phyloP scores from a whole-genome alignment of 2,888 invertebrate genomes.

The Synanthedon vespiformis region DNA sequence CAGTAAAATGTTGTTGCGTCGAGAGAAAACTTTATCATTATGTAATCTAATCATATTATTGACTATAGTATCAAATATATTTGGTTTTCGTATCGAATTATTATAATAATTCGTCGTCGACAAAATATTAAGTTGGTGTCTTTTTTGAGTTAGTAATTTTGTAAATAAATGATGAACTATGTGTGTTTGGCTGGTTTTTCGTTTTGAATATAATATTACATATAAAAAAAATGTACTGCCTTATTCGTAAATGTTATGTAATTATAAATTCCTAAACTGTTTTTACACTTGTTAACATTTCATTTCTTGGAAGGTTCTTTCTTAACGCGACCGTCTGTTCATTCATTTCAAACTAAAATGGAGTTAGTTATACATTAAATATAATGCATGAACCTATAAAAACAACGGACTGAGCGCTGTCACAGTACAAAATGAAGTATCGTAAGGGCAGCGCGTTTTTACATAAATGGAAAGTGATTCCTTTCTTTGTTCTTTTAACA shows the following conservation, averaged over 20 bases:
- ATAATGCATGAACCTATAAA: constrained; percentile 11
- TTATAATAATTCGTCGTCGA: constrained; percentile 11
- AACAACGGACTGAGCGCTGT: no score
- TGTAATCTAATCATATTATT: constrained; percentile 8
- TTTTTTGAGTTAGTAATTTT: constrained; percentile 7
- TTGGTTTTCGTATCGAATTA: constrained; percentile 1
- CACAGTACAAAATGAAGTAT: no score
- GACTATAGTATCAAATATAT: constrained; percentile 11
- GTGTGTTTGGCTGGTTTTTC: constrained; percentile 9
- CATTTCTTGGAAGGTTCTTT: constrained; percentile 12
- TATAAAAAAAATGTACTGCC: constrained; percentile 28
- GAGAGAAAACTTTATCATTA: constrained; percentile 10
- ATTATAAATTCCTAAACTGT: constrained; percentile 11
- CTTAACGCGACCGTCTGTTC: not conserved
- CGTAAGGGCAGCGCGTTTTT: no score
- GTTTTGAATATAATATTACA: constrained; percentile 15
- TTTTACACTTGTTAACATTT: constrained; percentile 19
- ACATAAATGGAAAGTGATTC: no score
- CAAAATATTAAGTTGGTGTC: constrained; percentile 12
- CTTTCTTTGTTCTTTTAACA: no score
- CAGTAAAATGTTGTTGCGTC: constrained; percentile 8
- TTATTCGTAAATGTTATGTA: constrained; percentile 31
- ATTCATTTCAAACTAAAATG: not conserved
- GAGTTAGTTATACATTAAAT: constrained; percentile 6
- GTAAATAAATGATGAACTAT: constrained; percentile 2